Evolutionary conservation across 2,797 vertebrate genomes (phyloP).

Genomic region (Urosaurus nigricauda): DNA sequence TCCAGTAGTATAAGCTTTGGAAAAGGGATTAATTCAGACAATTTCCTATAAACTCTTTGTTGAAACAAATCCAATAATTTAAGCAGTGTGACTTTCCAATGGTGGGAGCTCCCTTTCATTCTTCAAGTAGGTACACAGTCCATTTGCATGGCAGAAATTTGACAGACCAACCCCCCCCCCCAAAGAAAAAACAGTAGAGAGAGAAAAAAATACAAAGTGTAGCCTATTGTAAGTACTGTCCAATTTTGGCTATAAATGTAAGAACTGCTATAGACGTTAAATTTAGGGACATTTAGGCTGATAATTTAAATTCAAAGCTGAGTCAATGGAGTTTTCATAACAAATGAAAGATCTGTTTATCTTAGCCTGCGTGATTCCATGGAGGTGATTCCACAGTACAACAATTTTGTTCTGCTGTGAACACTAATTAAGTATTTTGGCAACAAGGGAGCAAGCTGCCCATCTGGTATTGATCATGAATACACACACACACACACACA

Average conservation of each 20-base stretch:
- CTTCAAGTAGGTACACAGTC: not conserved
- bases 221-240: not conserved
- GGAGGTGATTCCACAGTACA: not conserved
- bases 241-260: not conserved
- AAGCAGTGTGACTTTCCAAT: not conserved
- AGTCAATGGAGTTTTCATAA: not conserved
- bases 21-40: not conserved
- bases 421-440: constrained; percentile 6
- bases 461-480: constrained; percentile 10
- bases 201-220: not conserved
- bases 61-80: not conserved
- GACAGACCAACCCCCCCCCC: not conserved
- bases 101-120: not conserved
- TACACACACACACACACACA: too few relatives aligned
- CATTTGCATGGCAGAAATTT: not conserved
- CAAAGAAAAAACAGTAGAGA: not conserved
- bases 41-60: not conserved
- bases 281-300: not conserved
- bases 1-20: not conserved
- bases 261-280: not conserved
- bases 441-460: not conserved
- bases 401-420: constrained; percentile 1
- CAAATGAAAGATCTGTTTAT: not conserved
- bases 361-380: not conserved
- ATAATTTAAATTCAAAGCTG: not conserved